phyloP scores from a whole-genome alignment of 2,113 vertebrate species.

The Alligator sinensis region DNA sequence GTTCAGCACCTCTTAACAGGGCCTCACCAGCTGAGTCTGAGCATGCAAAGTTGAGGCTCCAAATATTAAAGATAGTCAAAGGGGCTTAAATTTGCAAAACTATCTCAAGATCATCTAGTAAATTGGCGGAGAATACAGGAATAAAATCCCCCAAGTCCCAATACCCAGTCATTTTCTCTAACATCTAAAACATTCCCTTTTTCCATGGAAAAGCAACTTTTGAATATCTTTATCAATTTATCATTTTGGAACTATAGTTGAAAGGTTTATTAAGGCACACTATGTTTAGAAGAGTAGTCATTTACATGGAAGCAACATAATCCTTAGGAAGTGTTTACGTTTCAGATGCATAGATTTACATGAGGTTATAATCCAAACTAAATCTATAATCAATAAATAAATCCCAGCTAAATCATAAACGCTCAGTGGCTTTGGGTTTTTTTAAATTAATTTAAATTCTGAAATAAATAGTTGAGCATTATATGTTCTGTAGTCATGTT shows the following conservation, averaged over 20 bases:
- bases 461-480: constrained; percentile 56
- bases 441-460: constrained; percentile 58
- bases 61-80: not conserved
- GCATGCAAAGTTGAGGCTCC: not conserved
- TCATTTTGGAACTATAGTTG: not conserved
- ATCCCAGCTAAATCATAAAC: constrained; percentile 36
- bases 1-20: not conserved
- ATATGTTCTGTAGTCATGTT: not conserved
- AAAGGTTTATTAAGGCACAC: not conserved
- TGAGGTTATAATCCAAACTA: constrained; percentile 55
- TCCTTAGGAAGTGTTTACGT: constrained; percentile 41
- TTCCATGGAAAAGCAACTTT: not conserved
- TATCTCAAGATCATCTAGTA: not conserved
- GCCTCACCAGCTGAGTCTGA: not conserved
- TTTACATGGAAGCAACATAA: constrained; percentile 24
- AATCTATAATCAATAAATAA: constrained; percentile 55
- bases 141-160: not conserved
- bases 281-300: not conserved
- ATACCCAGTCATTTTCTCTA: not conserved
- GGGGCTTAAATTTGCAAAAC: not conserved
- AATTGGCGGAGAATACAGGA: not conserved
- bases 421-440: constrained; percentile 32
- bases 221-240: not conserved
- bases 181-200: not conserved
- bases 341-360: constrained; percentile 48